Conservation (phyloP, 2,888 invertebrate species). For the Hydroisotoma schaefferi region DNA sequence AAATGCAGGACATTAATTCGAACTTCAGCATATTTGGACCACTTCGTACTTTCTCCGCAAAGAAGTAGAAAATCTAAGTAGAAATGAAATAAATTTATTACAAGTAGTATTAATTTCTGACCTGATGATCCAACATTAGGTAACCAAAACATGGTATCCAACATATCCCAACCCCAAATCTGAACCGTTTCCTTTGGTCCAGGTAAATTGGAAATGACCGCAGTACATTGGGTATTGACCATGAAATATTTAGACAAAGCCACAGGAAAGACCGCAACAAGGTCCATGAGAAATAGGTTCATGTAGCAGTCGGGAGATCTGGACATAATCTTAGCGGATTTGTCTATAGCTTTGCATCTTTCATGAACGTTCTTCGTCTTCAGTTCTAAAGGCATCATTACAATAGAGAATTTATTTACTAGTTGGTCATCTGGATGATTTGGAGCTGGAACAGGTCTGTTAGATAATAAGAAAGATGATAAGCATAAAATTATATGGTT, state of each 20-base stretch:
- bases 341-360: slow-evolving; percentile 29
- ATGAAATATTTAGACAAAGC: slow-evolving; percentile 37
- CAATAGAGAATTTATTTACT: slow-evolving; percentile 43
- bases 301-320: slow-evolving; percentile 40
- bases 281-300: slow-evolving; percentile 39
- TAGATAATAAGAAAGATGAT: too few species aligned
- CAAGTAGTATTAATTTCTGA: too few species aligned
- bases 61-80: too few species aligned
- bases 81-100: too few species aligned
- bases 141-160: slow-evolving; percentile 46
- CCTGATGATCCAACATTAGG: slow-evolving; percentile 42
- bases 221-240: slow-evolving; percentile 38
- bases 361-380: slow-evolving; percentile 22
- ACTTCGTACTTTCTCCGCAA: too few species aligned
- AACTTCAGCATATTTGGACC: not conserved
- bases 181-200: slow-evolving; percentile 32
- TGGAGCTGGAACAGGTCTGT: slow-evolving; percentile 43
- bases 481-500: too few species aligned
- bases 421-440: slow-evolving; percentile 42
- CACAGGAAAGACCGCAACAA: slow-evolving; percentile 37
- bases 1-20: too few species aligned
- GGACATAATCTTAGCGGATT: slow-evolving; percentile 28
- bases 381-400: slow-evolving; percentile 33
- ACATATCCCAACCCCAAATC: slow-evolving; percentile 35
- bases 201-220: slow-evolving; percentile 44